phyloP scores from a whole-genome alignment of 2,797 vertebrate species.

The Muscicapa striata region DNA sequence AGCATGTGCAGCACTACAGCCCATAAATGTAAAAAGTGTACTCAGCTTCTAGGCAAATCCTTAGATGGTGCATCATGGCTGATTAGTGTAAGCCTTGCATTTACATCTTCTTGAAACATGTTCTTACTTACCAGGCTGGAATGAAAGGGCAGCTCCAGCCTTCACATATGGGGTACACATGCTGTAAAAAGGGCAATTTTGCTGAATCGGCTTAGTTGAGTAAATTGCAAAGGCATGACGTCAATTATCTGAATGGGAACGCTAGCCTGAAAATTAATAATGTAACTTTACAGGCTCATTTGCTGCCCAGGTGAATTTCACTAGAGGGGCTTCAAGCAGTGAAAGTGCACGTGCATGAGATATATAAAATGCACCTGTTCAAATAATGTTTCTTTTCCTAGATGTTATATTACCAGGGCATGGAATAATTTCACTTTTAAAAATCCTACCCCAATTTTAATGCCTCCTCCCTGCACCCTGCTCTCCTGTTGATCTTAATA shows the following conservation, averaged over 20 bases:
- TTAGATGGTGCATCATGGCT: neutral
- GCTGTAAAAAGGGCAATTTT: slow-evolving; percentile 46
- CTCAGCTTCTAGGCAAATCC: neutral
- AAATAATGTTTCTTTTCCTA: slow-evolving; percentile 57
- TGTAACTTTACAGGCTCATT: slow-evolving; percentile 64
- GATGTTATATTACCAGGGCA: slow-evolving; percentile 28
- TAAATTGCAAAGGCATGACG: slow-evolving; percentile 61
- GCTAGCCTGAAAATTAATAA: slow-evolving; percentile 58
- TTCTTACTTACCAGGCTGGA: slow-evolving; percentile 20
- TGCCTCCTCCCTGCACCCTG: neutral
- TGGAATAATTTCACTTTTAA: slow-evolving; percentile 54
- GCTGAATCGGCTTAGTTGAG: slow-evolving; percentile 44
- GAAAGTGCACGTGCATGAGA: slow-evolving; percentile 56
- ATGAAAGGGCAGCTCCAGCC: slow-evolving; percentile 18
- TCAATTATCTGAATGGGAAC: slow-evolving; percentile 39
- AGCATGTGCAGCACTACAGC: neutral
- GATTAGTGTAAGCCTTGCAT: neutral
- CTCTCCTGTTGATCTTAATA: slow-evolving; percentile 55
- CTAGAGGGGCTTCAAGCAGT: slow-evolving; percentile 51
- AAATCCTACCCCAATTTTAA: slow-evolving; percentile 42
- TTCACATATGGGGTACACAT: slow-evolving; percentile 63
- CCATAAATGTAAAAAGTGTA: neutral
- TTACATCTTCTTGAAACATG: slow-evolving; percentile 45
- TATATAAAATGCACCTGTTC: slow-evolving; percentile 65
- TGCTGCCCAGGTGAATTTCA: slow-evolving; percentile 70